phyloP scores from a whole-genome alignment of 1,140 invertebrate species.

The Nylanderia fulva region DNA sequence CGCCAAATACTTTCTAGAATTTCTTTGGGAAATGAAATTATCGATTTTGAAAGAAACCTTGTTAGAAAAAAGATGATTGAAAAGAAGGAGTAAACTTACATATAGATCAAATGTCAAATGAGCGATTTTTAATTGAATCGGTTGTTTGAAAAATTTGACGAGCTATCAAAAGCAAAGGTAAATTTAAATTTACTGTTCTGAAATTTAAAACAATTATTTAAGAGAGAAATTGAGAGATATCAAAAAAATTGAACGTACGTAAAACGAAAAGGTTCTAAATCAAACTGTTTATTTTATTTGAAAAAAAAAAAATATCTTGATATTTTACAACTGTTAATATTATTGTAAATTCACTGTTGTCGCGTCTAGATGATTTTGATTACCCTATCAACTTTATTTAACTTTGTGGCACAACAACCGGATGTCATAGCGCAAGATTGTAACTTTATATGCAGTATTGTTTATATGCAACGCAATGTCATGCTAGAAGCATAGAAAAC shows the following conservation, averaged over 20 bases:
- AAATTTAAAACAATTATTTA: too few species aligned
- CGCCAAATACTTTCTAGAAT: background rate
- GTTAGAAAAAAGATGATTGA: too few species aligned
- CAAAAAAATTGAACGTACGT: too few species aligned
- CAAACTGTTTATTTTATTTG: background rate
- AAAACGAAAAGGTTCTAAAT: too few species aligned
- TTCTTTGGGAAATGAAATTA: background rate
- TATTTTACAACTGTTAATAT: background rate
- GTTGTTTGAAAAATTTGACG: background rate
- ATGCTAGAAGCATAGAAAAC: background rate
- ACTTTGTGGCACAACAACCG: background rate
- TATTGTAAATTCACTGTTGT: background rate
- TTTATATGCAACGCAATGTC: background rate
- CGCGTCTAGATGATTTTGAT: background rate
- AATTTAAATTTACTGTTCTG: background rate
- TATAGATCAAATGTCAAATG: background rate
- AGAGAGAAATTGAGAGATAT: too few species aligned
- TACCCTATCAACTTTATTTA: slow-evolving; percentile 12
- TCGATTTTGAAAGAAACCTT: background rate
- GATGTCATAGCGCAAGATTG: slow-evolving; percentile 12
- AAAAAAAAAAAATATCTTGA: background rate
- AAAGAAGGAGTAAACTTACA: background rate
- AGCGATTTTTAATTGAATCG: background rate
- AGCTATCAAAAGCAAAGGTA: background rate
- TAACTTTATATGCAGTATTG: background rate